Evolutionary conservation across 2,888 invertebrate genomes (phyloP), one percentile per base, ranked within the genome.

Genomic region (Belgica antarctica): DNA sequence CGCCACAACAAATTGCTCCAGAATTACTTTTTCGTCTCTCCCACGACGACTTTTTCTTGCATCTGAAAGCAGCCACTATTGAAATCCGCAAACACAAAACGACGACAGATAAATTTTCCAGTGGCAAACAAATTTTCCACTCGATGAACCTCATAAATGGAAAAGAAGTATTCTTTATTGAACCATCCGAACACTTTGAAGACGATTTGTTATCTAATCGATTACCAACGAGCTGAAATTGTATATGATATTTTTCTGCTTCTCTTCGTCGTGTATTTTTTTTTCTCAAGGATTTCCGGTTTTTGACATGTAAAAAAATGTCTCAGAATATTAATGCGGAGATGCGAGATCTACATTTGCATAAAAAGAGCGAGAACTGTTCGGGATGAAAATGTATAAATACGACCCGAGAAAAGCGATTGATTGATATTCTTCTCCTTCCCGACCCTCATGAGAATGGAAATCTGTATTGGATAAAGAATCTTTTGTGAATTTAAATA

Each of bases 141-240:
- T 65, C 65, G 47, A 65, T 65, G 65, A 65, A 65, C 22, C 17
- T 62, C 62, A 34, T 34, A 62, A 62, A 52, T 52, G 52, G 52
- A 5, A 52, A n/a, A 62, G 24, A 27, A 61, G 25, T 25, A 27
- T 61, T 57, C 57, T 57, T 57, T 61, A 61, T 61, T 31, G 24
- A 62, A 34, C 25, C 19, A 34, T 62, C 34, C 34, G 19, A 62
- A 25, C n/a, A 5, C 8, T 65, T 46, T 57, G 68, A 57, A 68
- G 57, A 68, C 57, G 68, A 68, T 68, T 68, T 68, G 68, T 68
- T 68, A 68, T 68, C 68, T 65, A 65, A 65, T 65, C 65, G 65
- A 65, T 65, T 65, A 65, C 36, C 27, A 41, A 62, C 24, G 10
- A 62, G 62, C 8, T 28, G 15, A 63, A 63, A 66, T 66, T 66